Conservation (phyloP, 1,140 invertebrate species). For the Sitobion miscanthi region DNA sequence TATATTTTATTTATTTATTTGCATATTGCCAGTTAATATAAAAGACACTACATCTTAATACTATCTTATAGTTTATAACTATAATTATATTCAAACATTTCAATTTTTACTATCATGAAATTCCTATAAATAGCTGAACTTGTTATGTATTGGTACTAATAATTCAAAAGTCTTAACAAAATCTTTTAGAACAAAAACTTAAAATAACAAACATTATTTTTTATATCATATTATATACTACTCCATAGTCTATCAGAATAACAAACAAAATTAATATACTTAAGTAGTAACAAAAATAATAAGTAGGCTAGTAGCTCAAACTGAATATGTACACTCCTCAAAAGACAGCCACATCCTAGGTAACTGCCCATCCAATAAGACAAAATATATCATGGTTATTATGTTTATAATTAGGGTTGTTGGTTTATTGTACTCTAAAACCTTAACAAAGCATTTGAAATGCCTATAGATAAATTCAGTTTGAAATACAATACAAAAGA, state of each 20-base stretch:
- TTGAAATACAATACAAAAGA: neutral
- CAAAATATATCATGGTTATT: neutral
- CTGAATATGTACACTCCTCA: neutral
- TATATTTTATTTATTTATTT: no score
- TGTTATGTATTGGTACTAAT: neutral
- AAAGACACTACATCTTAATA: no score
- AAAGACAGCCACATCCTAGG: neutral
- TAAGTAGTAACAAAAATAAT: neutral
- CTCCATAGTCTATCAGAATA: no score
- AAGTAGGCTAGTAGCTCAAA: neutral
- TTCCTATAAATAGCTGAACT: neutral
- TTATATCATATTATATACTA: no score
- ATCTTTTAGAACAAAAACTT: neutral
- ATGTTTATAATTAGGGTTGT: neutral
- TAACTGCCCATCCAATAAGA: neutral
- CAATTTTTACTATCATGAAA: neutral
- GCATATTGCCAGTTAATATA: no score
- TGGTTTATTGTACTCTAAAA: neutral
- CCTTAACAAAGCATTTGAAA: neutral
- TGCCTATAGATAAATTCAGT: neutral
- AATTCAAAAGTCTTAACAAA: neutral
- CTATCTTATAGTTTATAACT: no score
- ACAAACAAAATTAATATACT: neutral
- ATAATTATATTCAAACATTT: neutral
- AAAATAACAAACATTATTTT: no score